A percentile compares a stretch with the other conserved stretches of the same genome.
These are phyloP conservation scores for Acanthis flammea DNA, from an alignment of 2,797 vertebrate genomes.

Conservation along the genomic window DNA sequence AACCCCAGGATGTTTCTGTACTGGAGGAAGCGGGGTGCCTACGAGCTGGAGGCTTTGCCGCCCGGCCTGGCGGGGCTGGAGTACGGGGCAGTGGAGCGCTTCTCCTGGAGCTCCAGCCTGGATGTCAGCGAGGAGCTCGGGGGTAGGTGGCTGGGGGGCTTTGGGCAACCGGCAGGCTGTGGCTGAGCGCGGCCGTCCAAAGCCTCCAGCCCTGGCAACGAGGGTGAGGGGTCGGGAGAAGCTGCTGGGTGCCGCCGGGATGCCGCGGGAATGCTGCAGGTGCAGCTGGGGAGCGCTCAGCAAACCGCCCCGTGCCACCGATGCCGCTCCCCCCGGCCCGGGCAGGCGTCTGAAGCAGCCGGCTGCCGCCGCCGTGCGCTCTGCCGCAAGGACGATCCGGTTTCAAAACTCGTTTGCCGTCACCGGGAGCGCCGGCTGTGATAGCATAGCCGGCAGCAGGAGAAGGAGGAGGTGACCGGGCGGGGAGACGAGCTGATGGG, in stretches of 20 bases:
- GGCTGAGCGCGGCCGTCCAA: background rate
- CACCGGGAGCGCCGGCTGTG: background rate
- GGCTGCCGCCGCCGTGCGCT: background rate
- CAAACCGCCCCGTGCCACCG: rapidly evolving
- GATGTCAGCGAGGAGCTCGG: conserved; percentile 83
- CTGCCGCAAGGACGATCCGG: background rate
- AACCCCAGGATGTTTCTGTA: conserved; percentile 85
- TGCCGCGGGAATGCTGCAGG: background rate
- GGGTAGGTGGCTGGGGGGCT: conserved; percentile 78
- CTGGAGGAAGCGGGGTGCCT: conserved; percentile 90
- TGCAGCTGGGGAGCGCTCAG: background rate
- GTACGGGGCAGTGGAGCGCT: conserved; percentile 77
- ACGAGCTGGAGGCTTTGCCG: conserved; percentile 86
- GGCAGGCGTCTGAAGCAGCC: background rate
- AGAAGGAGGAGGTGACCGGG: background rate
- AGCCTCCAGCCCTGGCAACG: rapidly evolving
- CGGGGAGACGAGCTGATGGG: background rate
- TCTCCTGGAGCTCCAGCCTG: conserved; percentile 88
- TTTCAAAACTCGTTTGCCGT: background rate
- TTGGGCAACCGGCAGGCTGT: background rate
- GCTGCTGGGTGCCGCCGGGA: background rate
- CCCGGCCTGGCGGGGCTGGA: conserved; percentile 66
- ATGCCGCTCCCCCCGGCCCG: background rate
- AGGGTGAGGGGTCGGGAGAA: background rate
- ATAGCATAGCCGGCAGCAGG: background rate